phyloP scores from a whole-genome alignment of 2,888 invertebrate genomes.

The Dicycla oo region DNA sequence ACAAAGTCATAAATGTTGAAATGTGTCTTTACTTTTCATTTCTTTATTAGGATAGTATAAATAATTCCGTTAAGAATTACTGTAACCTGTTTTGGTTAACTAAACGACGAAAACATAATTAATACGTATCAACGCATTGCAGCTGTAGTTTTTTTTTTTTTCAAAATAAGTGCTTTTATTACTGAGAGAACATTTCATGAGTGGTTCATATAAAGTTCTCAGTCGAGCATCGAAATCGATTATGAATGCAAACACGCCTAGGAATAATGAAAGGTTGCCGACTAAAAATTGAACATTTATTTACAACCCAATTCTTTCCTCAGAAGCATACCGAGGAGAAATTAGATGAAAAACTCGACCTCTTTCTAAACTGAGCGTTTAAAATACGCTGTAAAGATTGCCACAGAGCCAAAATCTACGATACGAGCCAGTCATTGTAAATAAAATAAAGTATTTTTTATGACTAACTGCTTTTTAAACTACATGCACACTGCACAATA shows the following conservation, averaged over 20 bases:
- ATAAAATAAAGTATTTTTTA: no score
- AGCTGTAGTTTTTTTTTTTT: no score
- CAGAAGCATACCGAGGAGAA: neutral
- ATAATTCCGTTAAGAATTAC: no score
- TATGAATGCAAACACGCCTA: neutral
- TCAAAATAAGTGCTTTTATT: neutral
- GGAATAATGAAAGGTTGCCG: neutral
- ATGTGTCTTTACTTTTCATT: neutral
- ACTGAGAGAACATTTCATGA: neutral
- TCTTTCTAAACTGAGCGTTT: neutral
- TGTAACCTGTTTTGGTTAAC: no score
- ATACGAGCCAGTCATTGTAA: no score
- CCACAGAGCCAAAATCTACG: no score
- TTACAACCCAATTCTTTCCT: neutral
- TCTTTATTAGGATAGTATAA: no score
- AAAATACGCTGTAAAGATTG: no score
- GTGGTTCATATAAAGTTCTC: neutral
- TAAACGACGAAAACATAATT: no score
- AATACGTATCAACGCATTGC: no score
- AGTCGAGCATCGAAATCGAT: neutral
- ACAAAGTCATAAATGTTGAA: neutral
- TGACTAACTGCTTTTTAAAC: no score
- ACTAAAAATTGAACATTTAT: slow-evolving; percentile 5
- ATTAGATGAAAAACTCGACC: slow-evolving; percentile 5
- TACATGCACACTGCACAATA: no score